Percentiles rank a stretch among this genome's conserved stretches.
Conservation (phyloP, 30 jellyfish, hydroid and myxozoan species). For the Aurelia coerulea region DNA sequence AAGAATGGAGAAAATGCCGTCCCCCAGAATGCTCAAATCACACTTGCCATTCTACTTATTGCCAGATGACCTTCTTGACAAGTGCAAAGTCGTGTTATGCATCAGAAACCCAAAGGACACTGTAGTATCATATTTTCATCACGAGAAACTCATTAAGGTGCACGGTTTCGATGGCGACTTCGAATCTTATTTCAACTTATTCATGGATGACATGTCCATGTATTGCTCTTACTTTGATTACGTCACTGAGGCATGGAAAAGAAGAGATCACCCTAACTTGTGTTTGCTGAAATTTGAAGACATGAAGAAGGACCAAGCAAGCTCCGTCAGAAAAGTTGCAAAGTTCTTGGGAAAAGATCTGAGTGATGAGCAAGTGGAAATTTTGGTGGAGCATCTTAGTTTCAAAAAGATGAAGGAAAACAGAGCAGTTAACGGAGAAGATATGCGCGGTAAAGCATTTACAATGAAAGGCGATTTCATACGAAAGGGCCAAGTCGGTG, state of each 20-base stretch:
- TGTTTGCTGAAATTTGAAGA: slow-evolving; percentile 23
- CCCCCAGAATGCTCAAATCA: slow-evolving; percentile 38
- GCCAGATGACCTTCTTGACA: slow-evolving; percentile 44
- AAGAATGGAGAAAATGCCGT: slow-evolving; percentile 14
- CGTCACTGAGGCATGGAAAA: slow-evolving; percentile 43
- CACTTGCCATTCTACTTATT: slow-evolving; percentile 46
- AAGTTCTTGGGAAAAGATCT: slow-evolving; percentile 26
- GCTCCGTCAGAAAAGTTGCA: slow-evolving; percentile 30
- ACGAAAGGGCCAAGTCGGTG: slow-evolving; percentile 65
- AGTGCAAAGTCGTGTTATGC: slow-evolving; percentile 45
- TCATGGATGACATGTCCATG: slow-evolving; percentile 18
- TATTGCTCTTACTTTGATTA: slow-evolving; percentile 29
- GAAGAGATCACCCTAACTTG: slow-evolving; percentile 46
- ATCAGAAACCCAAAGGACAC: slow-evolving; percentile 60
- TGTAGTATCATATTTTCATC: slow-evolving; percentile 36
- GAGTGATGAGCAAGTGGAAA: slow-evolving; percentile 30
- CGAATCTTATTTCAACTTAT: slow-evolving; percentile 6
- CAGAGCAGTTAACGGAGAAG: slow-evolving; percentile 11
- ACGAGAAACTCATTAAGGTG: slow-evolving; percentile 11
- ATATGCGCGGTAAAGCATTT: slow-evolving; percentile 13
- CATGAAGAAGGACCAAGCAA: slow-evolving; percentile 32
- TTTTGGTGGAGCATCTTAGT: slow-evolving; percentile 22
- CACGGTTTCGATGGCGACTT: slow-evolving; percentile 20
- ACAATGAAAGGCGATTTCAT: slow-evolving; percentile 29
- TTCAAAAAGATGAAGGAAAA: slow-evolving; percentile 41